Evolutionary conservation across 2,113 vertebrate species (phyloP), one percentile per base, ranked within the genome.

Genomic region (Lontra canadensis): DNA sequence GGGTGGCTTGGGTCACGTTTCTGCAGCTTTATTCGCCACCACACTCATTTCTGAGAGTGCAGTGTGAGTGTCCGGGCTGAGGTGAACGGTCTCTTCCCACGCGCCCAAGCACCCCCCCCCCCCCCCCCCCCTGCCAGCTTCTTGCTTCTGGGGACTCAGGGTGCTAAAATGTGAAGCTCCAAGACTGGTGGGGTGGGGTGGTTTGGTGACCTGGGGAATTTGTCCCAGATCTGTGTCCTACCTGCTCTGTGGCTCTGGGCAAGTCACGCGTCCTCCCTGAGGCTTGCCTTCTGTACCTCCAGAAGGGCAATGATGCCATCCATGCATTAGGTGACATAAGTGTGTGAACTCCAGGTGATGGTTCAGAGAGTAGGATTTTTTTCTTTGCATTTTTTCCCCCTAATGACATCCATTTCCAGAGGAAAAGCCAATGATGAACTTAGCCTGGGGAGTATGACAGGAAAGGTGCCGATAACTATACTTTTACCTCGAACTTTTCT

Each of bases 251-350:
- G 31, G 20, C 0, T 18, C 5, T 82, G 59, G 59, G 42, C 39
- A 61, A 2, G 0, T 10, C 42, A 1, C 0, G 0, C 2, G 25
- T 9, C 55, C 29, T 47, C 23, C 2, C 1, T 1, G 44, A 67
- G 34, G 44, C 82, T n/a, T 36, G 47, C 3, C 15, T 65, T 29
- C 69, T 59, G 47, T n/a, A 10, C n/a, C n/a, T 26, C 4, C 3
- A 4, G 31, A 78, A 44, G 57, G 89, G 36, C 23, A 29, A 9
- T 13, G 17, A 63, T 18, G 11, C 31, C 55, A 21, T 47, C 7
- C 6, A 0, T 13, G 14, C 23, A 9, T n/a, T 52, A 34, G 59
- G 36, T 67, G 65, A 76, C 59, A 12, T 29, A 25, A 81, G 12
- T 2, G 25, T 31, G 18, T 36, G 65, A 21, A 55, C 12, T 29